These are phyloP conservation scores for Eulacestoma nigropectus DNA, from an alignment of 2,113 vertebrate species.

Conservation along the genomic window DNA sequence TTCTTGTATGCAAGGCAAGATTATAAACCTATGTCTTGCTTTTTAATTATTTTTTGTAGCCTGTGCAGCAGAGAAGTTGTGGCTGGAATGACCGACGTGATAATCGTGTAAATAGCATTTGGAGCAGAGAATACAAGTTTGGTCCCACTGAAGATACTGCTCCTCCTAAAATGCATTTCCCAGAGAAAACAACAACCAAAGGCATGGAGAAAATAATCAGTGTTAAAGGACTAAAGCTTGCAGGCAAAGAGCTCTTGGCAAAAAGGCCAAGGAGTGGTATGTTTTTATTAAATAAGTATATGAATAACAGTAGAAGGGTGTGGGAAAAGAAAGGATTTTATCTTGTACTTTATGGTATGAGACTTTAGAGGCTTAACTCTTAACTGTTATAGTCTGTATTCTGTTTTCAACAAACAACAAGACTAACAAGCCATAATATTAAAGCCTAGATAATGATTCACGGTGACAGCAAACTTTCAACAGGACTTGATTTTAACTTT, in stretches of 20 bases:
- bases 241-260: constrained; percentile 67
- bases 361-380: neutral
- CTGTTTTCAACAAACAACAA: neutral
- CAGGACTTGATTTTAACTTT: neutral
- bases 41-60: constrained; percentile 40
- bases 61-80: constrained; percentile 68
- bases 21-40: neutral
- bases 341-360: neutral
- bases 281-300: neutral
- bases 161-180: neutral
- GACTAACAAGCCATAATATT: neutral
- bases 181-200: constrained; percentile 69
- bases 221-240: constrained; percentile 69
- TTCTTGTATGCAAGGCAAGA: neutral
- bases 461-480: neutral
- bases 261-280: constrained; percentile 86
- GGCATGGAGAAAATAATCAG: constrained; percentile 75
- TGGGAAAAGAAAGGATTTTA: neutral
- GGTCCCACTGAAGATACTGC: neutral
- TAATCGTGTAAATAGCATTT: constrained; percentile 72
- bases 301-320: neutral
- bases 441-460: neutral
- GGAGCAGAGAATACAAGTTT: constrained; percentile 74
- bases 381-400: neutral
- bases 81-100: constrained; percentile 69